A percentile compares a stretch with the other conserved stretches of the same genome.
These are phyloP conservation scores for Cyclophora albipunctata DNA, from an alignment of 2,888 invertebrate genomes.

Conservation along the genomic window DNA sequence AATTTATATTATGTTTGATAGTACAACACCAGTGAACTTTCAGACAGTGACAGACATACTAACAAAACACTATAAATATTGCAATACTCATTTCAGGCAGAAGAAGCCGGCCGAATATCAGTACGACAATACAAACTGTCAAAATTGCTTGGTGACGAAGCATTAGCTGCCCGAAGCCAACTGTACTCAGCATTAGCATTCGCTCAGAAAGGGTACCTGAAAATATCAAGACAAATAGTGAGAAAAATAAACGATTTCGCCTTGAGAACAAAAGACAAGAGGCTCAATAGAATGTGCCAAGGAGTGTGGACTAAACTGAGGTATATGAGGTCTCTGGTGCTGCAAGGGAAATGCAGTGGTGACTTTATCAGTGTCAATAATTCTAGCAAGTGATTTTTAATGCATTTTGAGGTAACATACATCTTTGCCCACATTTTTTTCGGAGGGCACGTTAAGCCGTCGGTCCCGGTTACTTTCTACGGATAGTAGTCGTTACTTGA, in stretches of 20 bases:
- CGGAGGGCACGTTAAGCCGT: too few species aligned
- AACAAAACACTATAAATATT: too few species aligned
- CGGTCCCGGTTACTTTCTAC: too few species aligned
- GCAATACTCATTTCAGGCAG: conserved; percentile 76
- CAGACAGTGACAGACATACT: too few species aligned
- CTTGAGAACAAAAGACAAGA: conserved; percentile 70
- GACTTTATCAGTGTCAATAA: conserved; percentile 3
- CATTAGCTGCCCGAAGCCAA: conserved; percentile 86
- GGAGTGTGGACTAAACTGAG: conserved; percentile 91
- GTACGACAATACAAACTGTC: conserved; percentile 88
- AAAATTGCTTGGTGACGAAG: conserved; percentile 86
- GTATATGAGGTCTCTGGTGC: conserved; percentile 56
- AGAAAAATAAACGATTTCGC: conserved; percentile 52
- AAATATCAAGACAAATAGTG: conserved; percentile 78
- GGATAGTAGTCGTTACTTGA: too few species aligned
- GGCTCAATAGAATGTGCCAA: conserved; percentile 86
- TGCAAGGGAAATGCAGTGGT: conserved; percentile 20
- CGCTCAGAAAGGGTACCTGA: conserved; percentile 86
- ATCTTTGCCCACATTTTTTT: too few species aligned
- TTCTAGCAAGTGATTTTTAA: too few species aligned
- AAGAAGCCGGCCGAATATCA: conserved; percentile 92
- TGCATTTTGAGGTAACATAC: too few species aligned
- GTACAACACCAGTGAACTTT: too few species aligned
- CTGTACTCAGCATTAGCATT: conserved; percentile 91
- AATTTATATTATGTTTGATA: too few species aligned